These are phyloP conservation scores for Apostichopus californicus DNA, from an alignment of 35 echinoderm and acorn worm genomes.

Conservation along the genomic window DNA sequence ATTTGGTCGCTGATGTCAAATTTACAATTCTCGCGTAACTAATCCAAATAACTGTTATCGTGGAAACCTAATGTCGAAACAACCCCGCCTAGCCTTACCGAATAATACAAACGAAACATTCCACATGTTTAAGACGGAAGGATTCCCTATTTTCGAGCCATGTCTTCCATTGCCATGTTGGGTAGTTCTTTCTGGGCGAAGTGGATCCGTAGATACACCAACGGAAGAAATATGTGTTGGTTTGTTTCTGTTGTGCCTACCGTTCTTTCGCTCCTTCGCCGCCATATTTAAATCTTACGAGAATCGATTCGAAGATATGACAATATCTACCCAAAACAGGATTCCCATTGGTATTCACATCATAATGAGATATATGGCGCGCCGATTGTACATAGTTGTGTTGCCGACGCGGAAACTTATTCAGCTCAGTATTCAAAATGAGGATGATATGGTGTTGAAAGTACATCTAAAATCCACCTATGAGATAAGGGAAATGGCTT, in stretches of 20 bases:
- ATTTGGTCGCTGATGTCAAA: too few species aligned
- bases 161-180: not conserved
- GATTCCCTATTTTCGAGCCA: not conserved
- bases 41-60: not conserved
- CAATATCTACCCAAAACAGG: too few species aligned
- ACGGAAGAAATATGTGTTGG: not conserved
- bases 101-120: not conserved
- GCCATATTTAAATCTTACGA: slow-evolving; percentile 8
- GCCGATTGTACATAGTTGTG: too few species aligned
- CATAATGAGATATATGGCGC: too few species aligned
- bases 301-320: too few species aligned
- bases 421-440: too few species aligned
- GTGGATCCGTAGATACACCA: not conserved
- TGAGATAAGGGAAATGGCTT: too few species aligned
- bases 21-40: not conserved
- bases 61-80: not conserved
- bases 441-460: too few species aligned
- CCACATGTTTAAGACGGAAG: not conserved
- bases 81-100: not conserved
- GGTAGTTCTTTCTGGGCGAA: not conserved
- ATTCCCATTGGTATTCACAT: too few species aligned
- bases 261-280: not conserved
- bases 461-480: too few species aligned
- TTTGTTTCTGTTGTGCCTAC: not conserved
- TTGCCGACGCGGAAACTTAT: too few species aligned